phyloP scores from a whole-genome alignment of 2,797 vertebrate genomes.

The Eulemur albifrons region DNA sequence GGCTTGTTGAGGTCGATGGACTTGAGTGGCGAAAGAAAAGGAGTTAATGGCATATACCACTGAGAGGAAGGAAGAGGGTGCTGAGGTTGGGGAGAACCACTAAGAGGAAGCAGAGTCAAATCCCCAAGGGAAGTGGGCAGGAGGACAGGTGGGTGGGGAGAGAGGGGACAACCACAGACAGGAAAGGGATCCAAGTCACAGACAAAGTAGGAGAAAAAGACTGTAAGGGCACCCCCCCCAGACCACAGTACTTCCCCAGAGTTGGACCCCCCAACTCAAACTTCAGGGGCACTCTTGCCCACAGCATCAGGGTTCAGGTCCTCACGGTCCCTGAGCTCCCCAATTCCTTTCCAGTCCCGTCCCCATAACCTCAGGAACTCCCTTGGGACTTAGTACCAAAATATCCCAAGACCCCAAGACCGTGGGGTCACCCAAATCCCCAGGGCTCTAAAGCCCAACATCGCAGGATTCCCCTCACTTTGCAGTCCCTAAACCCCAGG shows the following conservation, averaged over 20 bases:
- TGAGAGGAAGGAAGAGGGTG: slow-evolving; percentile 57
- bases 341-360: background rate
- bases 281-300: background rate
- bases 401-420: background rate
- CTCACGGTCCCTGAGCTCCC: background rate
- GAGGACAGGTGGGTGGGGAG: background rate
- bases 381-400: background rate
- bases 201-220: background rate
- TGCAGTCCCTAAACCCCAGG: background rate
- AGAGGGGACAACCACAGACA: slow-evolving; percentile 46
- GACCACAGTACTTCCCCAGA: background rate
- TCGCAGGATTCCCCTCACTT: background rate
- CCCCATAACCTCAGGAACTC: background rate
- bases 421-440: background rate
- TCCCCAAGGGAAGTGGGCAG: slow-evolving; percentile 57
- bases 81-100: slow-evolving; percentile 56
- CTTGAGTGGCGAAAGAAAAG: slow-evolving; percentile 77
- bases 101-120: slow-evolving; percentile 57
- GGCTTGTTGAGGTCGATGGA: slow-evolving; percentile 94
- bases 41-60: slow-evolving; percentile 34
- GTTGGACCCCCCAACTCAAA: background rate
- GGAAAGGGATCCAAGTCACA: slow-evolving; percentile 19
- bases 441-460: background rate
- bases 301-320: background rate
- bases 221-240: background rate